Evolutionary conservation across 2,888 invertebrate genomes (phyloP), one percentile per base, ranked within the genome.

Genomic region (Chrysodeixis includens): DNA sequence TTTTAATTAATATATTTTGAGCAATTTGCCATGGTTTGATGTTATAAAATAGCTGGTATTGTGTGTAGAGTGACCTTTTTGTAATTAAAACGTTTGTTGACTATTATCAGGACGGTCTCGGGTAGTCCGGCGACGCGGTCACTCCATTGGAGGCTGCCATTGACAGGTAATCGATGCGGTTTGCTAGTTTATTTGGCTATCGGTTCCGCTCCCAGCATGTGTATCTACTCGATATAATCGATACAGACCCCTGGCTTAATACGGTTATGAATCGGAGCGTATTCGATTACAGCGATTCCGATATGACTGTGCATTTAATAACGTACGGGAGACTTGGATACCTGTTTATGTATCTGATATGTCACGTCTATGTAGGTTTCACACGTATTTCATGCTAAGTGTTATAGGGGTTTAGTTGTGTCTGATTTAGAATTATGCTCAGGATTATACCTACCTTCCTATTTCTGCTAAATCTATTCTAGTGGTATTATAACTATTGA

Each of bases 151-250:
- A 86, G 89, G 83, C 93, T 94, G 94, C 87, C 88, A 84, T 76
- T 94, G 94, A 93, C 94, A 94, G 94, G 91, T 93, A 94, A 94
- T 94, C 94, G 94, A 94, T 94, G 92, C 86, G 90, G 90, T 89
- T 89, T 90, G 90, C 92, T 93, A 93, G 93, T 94, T 94, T 94
- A 94, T 94, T 94, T 93, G 93, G 94, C 93, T 93, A 94, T 93
- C 92, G 92, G 92, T 88, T 90, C 89, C 90, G 89, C 85, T 88
- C 88, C 83, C 89, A 86, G 90, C 89, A 89, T 88, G 89, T 91
- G 92, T 92, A 93, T 92, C 91, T 91, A 89, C 89, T 90, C 88
- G 90, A 89, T 91, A 91, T 90, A 92, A 93, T 92, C 92, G 90
- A 90, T 90, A 86, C 83, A 82, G 84, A 84, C 83, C 84, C 69